Percentiles rank a stretch among this genome's conserved stretches.
phyloP scores from a whole-genome alignment of 2,113 vertebrate species.

The Cromileptes altivelis region DNA sequence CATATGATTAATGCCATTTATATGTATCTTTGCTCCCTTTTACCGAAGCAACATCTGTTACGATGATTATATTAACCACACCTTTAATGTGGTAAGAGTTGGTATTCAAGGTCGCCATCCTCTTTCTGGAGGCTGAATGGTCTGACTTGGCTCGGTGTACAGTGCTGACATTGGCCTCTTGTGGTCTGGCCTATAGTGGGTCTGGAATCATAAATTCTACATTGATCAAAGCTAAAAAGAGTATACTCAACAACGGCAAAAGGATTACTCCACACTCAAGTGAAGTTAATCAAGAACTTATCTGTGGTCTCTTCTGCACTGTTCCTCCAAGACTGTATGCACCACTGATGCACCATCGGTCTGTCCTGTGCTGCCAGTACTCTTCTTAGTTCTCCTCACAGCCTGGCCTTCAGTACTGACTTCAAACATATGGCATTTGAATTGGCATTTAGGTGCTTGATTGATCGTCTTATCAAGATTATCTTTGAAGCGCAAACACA shows the following conservation, averaged over 20 bases:
- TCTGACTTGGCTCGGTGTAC: neutral
- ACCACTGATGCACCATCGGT: neutral
- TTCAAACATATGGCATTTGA: neutral
- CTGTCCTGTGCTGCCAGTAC: neutral
- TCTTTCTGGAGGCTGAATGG: neutral
- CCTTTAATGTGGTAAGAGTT: constrained; percentile 1
- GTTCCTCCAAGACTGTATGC: neutral
- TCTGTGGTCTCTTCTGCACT: neutral
- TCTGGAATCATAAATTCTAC: constrained; percentile 14
- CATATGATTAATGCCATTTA: constrained; percentile 1
- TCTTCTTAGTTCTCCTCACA: neutral
- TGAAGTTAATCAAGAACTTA: neutral
- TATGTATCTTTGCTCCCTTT: neutral
- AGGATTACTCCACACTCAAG: neutral
- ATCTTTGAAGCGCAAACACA: neutral
- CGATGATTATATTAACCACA: neutral
- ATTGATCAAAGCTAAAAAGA: neutral
- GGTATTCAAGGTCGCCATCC: neutral
- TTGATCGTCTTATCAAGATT: neutral
- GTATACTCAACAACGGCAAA: neutral
- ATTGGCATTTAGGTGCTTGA: neutral
- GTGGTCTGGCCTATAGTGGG: neutral
- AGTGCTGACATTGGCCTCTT: neutral
- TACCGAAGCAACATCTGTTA: constrained; percentile 13
- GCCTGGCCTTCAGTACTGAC: neutral